Percentiles rank a stretch among this genome's conserved stretches.
Evolutionary conservation across 2,888 invertebrate genomes (phyloP).

Genomic region (Desoria tigrina): DNA sequence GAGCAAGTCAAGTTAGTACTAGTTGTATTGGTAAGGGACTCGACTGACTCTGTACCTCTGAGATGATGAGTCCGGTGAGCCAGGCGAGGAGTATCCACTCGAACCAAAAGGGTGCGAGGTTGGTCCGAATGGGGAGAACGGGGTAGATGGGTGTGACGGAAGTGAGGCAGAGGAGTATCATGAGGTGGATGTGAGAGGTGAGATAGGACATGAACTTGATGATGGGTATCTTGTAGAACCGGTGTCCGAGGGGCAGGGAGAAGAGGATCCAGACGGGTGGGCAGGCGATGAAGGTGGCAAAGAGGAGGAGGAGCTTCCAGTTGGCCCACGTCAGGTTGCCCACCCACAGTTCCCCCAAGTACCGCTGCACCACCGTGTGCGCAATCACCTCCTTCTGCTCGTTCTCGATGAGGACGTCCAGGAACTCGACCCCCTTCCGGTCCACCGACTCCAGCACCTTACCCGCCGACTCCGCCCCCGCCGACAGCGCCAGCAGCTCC

Average conservation of each 20-base stretch:
- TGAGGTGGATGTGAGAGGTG: slow-evolving; percentile 96
- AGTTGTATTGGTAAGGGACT: no score
- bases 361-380: slow-evolving; percentile 95
- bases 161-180: slow-evolving; percentile 86
- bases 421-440: slow-evolving; percentile 86
- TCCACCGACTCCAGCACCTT: slow-evolving; percentile 93
- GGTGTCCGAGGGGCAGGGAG: slow-evolving; percentile 87
- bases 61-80: slow-evolving; percentile 89
- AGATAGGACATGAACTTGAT: slow-evolving; percentile 99
- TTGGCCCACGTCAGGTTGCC: slow-evolving; percentile 95
- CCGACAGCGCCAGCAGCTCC: slow-evolving; percentile 87
- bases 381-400: slow-evolving; percentile 96
- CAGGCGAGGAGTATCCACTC: slow-evolving; percentile 94
- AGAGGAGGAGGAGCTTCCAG: slow-evolving; percentile 89
- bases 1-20: slow-evolving; percentile 64
- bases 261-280: slow-evolving; percentile 96
- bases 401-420: slow-evolving; percentile 96
- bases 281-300: slow-evolving; percentile 87
- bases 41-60: no score
- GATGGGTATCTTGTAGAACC: slow-evolving; percentile 96
- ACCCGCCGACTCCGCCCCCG: slow-evolving; percentile 91
- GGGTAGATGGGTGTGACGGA: slow-evolving; percentile 85
- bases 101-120: slow-evolving; percentile 87
- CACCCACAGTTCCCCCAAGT: slow-evolving; percentile 95
- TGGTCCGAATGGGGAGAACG: slow-evolving; percentile 65